Evolutionary conservation across 92 coral and sea anemone species (phyloP), one percentile per base, ranked within the genome.

Genomic region (Diadumene lineata): DNA sequence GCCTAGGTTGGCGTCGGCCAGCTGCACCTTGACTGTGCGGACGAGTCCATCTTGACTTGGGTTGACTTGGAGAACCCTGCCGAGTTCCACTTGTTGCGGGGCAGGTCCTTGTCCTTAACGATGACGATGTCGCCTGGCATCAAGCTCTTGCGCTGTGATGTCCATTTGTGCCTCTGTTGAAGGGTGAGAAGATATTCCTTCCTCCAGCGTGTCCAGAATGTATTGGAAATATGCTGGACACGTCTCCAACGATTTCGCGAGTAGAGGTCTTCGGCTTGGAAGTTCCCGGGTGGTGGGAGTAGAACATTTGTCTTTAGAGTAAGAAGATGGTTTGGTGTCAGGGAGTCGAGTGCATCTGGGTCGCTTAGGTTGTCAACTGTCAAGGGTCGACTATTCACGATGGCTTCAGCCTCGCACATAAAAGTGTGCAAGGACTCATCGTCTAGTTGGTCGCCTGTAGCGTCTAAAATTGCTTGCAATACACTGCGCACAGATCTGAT

Each of bases 401-500:
- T 64, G 64, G 27, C 62, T 60, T 84, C 79, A 44, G 67, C 84
- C 60, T 78, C 84, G 25, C 73, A 77, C 70, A 84, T 84, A 27
- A 84, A 56, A 26, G 83, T 83, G 23, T 75, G 25, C 22, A 76
- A 72, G 74, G 72, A 61, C 48, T 83, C 87, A 34, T 83, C 82
- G 33, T 83, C 50, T 23, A 83, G 73, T 57, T 84, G 88, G 50
- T 69, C 56, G 33, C 83, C 75, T 22, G 61, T 25, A n/a, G 32
- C 79, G 53, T 68, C 29, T 25, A 82, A 66, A 18, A 83, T 25
- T 7, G 77, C 79, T 48, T 78, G 43, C 22, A 83, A 79, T 28
- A 77, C 88, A 63, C 58, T 83, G 43, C 82, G 70, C 66, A 77
- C 88, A 7, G 83, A 55, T 31, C 82, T 48, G 19, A 83, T 83